Conservation (phyloP, 2,113 vertebrate genomes). For the Epinephelus moara region DNA sequence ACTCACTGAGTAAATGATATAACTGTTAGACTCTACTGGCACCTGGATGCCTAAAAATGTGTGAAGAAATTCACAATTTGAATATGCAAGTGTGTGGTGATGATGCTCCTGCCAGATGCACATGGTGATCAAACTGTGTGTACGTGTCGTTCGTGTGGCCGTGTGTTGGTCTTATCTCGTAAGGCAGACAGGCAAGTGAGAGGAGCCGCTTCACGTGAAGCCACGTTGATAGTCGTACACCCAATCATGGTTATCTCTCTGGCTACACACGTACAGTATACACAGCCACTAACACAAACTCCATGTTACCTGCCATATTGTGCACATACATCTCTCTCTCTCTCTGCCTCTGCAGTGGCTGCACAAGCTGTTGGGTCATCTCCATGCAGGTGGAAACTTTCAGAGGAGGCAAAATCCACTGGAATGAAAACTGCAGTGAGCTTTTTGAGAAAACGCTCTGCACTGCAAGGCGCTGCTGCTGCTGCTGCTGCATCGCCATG, state of each 20-base stretch:
- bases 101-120: neutral
- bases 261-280: conserved; percentile 5
- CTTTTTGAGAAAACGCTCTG: conserved; percentile 51
- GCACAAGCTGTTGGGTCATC: conserved; percentile 44
- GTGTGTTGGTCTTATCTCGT: conserved; percentile 47
- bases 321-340: neutral
- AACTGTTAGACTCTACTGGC: neutral
- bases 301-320: conserved; percentile 11
- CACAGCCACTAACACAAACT: conserved; percentile 1
- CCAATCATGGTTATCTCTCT: conserved; percentile 51
- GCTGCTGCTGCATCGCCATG: conserved; percentile 76
- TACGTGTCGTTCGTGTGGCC: neutral
- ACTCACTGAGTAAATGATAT: neutral
- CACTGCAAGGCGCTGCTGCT: conserved; percentile 66
- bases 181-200: conserved; percentile 42
- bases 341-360: conserved; percentile 24
- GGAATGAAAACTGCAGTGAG: conserved; percentile 65
- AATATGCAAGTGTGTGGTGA: conserved; percentile 6
- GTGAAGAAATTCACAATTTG: conserved; percentile 4
- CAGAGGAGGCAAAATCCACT: conserved; percentile 53
- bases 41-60: neutral
- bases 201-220: conserved; percentile 40
- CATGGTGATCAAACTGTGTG: conserved; percentile 11
- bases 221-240: conserved; percentile 37
- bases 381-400: conserved; percentile 64